Conservation (phyloP, 2,888 invertebrate species). For the Hetaerina titia region DNA sequence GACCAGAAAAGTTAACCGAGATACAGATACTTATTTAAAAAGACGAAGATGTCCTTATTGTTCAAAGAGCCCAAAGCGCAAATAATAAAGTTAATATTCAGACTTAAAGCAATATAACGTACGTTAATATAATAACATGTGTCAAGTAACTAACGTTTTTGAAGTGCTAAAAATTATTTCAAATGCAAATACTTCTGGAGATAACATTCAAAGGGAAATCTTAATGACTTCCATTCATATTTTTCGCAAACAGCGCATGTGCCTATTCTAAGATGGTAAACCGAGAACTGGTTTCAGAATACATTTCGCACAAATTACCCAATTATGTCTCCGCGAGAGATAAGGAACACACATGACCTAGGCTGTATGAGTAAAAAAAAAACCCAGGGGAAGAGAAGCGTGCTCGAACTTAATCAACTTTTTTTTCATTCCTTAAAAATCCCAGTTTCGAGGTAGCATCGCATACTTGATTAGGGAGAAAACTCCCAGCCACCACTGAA, state of each 20-base stretch:
- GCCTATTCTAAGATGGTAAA: not conserved
- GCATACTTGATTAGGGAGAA: slow-evolving; percentile 43
- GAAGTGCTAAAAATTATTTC: not conserved
- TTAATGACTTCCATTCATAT: not conserved
- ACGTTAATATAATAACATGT: no score
- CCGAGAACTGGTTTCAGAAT: not conserved
- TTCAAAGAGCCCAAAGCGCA: no score
- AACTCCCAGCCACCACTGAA: not conserved
- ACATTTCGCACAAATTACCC: not conserved
- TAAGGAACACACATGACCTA: not conserved
- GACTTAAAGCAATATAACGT: no score
- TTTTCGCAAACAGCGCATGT: not conserved
- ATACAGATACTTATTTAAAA: no score
- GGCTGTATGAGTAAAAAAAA: not conserved
- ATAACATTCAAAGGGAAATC: not conserved
- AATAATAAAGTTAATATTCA: no score
- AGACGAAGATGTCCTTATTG: no score
- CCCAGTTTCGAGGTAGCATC: not conserved
- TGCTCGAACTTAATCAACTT: slow-evolving; percentile 31
- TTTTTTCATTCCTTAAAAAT: slow-evolving; percentile 25
- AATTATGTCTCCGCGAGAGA: slow-evolving; percentile 10
- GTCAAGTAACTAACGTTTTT: no score
- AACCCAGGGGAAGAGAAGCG: not conserved
- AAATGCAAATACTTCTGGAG: not conserved
- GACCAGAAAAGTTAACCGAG: no score